phyloP scores from a whole-genome alignment of 2,888 invertebrate species.

The Nemapogon koenigi region DNA sequence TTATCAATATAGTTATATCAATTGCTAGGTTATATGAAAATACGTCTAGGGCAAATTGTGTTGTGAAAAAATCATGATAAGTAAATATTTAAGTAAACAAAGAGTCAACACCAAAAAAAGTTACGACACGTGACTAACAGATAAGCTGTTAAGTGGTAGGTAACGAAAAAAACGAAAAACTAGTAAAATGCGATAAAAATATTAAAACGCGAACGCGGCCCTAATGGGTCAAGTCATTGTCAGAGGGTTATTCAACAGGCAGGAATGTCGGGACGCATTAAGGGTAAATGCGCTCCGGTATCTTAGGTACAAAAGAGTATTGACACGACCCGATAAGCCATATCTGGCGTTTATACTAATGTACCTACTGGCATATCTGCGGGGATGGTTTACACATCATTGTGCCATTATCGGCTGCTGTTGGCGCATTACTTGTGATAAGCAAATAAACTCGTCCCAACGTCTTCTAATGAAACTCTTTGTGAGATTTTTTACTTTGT shows the following conservation, averaged over 20 bases:
- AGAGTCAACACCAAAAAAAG: too few species aligned
- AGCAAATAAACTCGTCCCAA: conserved; percentile 38
- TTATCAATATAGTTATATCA: too few species aligned
- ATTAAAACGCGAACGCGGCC: neutral
- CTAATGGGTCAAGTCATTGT: conserved; percentile 50
- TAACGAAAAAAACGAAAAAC: too few species aligned
- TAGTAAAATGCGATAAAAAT: neutral
- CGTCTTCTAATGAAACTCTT: too few species aligned
- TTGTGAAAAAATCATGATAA: too few species aligned
- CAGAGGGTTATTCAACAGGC: conserved; percentile 41
- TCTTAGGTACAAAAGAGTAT: conserved; percentile 60
- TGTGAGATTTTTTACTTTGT: too few species aligned
- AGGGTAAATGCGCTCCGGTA: conserved; percentile 56
- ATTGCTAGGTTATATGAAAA: too few species aligned
- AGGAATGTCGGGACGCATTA: conserved; percentile 54
- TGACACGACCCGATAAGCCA: conserved; percentile 53
- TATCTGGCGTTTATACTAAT: conserved; percentile 50
- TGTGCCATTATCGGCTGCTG: conserved; percentile 52
- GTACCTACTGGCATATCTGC: conserved; percentile 39
- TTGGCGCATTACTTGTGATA: conserved; percentile 56
- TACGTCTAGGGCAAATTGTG: too few species aligned
- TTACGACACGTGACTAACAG: too few species aligned
- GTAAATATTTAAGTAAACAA: too few species aligned
- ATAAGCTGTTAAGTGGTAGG: too few species aligned
- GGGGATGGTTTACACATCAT: conserved; percentile 41